phyloP scores from a whole-genome alignment of 1,140 invertebrate genomes.

The Pogonus chalceus region DNA sequence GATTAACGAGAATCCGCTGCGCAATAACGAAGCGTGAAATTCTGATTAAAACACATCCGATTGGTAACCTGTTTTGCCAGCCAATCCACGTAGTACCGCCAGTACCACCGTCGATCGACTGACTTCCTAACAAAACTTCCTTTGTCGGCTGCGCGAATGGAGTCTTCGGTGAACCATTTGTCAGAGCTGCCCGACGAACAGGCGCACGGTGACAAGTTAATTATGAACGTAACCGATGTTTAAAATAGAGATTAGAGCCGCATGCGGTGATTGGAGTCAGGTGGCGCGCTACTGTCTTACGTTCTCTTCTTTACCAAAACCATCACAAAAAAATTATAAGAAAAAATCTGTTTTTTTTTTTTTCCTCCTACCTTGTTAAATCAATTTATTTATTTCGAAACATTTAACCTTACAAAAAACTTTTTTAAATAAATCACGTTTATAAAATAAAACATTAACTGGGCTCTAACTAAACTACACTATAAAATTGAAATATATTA shows the following conservation, averaged over 20 bases:
- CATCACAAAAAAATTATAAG: too few relatives aligned
- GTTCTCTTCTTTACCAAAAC: too few relatives aligned
- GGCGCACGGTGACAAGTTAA: background rate
- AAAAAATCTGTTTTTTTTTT: too few relatives aligned
- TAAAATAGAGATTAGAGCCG: background rate
- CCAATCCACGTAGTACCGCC: background rate
- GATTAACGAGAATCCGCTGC: slow-evolving; percentile 3
- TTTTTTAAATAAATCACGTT: too few relatives aligned
- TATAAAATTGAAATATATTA: too few relatives aligned
- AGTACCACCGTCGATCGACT: background rate
- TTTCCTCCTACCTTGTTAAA: too few relatives aligned
- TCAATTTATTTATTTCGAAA: too few relatives aligned
- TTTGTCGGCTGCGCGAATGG: background rate
- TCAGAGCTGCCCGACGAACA: background rate
- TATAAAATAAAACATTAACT: too few relatives aligned
- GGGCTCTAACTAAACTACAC: too few relatives aligned
- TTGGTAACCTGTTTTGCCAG: slow-evolving; percentile 1
- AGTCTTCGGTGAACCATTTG: slow-evolving; percentile 4
- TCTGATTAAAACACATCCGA: slow-evolving; percentile 7
- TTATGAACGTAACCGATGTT: background rate
- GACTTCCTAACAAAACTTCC: slow-evolving; percentile 3
- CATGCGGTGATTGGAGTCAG: too few relatives aligned
- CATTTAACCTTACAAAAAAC: too few relatives aligned
- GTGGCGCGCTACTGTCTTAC: too few relatives aligned
- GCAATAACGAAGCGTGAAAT: slow-evolving; percentile 7